Conservation (phyloP, 2,797 vertebrate species). For the Centroberyx gerrardi region DNA sequence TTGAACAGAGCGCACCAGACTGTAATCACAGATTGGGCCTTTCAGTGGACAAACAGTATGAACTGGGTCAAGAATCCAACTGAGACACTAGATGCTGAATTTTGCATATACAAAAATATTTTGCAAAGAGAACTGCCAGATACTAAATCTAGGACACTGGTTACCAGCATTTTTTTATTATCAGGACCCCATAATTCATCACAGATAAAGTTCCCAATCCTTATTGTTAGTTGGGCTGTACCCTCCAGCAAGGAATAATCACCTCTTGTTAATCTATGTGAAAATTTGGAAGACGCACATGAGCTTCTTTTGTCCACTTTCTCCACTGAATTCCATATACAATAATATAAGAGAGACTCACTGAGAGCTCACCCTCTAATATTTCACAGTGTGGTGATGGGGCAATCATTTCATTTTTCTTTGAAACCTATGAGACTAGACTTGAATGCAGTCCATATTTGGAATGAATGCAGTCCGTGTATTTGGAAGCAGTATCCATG, state of each 20-base stretch:
- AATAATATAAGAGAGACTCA: not conserved
- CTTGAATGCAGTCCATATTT: not conserved
- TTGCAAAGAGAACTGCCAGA: slow-evolving; percentile 63
- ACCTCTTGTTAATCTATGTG: slow-evolving; percentile 14
- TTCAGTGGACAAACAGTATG: slow-evolving; percentile 70
- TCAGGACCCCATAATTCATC: slow-evolving; percentile 38
- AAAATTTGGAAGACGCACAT: slow-evolving; percentile 1
- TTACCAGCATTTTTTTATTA: slow-evolving; percentile 10
- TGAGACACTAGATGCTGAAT: slow-evolving; percentile 73
- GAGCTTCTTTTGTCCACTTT: not conserved
- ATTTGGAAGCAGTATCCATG: not conserved
- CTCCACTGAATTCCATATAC: not conserved
- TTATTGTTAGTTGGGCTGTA: slow-evolving; percentile 22
- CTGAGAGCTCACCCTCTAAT: slow-evolving; percentile 8
- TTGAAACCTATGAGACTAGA: not conserved
- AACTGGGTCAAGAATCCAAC: slow-evolving; percentile 80
- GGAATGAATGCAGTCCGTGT: not conserved
- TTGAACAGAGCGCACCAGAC: slow-evolving; percentile 24
- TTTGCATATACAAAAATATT: slow-evolving; percentile 80
- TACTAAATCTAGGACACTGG: slow-evolving; percentile 74
- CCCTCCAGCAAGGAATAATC: slow-evolving; percentile 28
- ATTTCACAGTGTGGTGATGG: not conserved
- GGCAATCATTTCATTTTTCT: not conserved
- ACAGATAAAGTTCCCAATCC: slow-evolving; percentile 49
- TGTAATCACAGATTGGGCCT: slow-evolving; percentile 47